Evolutionary conservation across 1,140 invertebrate genomes (phyloP), one percentile per base, ranked within the genome.

Genomic region (Pristionchus pacificus): DNA sequence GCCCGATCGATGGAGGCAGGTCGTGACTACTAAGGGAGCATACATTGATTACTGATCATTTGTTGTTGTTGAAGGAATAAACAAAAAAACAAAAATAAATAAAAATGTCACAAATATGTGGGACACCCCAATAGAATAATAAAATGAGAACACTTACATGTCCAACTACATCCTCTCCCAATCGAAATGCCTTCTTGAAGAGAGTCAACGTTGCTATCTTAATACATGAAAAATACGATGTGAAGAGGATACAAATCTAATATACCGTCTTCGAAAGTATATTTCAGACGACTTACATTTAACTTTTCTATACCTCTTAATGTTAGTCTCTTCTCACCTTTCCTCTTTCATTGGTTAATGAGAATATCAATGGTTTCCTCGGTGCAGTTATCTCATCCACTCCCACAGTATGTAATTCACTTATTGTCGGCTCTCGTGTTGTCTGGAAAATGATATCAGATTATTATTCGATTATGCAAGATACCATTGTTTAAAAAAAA

Each of bases 151-250:
- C 6, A 49, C 38, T 49, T 49, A 77, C 62, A 57, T 29, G 61
- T 14, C 75, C 72, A n/a, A 72, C 49, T 13, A 82, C 70, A 61
- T 82, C 79, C 61, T 82, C 80, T 25, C 80, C 80, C 27, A 82
- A 61, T 49, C 79, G 81, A 57, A 81, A 82, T 14, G 75, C 79
- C 71, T 76, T 77, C 58, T 74, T 79, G 27, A 74, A 81, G 59
- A 84, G 75, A 55, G 75, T 76, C n/a, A 82, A 66, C 2, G 72
- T 60, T 31, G 81, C 70, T 74, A 68, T 81, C 14, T 57, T 77
- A n/a, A 81, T 79, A 31, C 79, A 60, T 57, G 67, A 60, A 57
- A 57, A 31, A 69, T 60, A 30, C 67, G 60, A 27, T 33, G 61
- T 33, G 67, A 57, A 1, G 67, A 69, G 67, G 49, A n/a, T 62